A percentile compares a stretch with the other conserved stretches of the same genome.
Evolutionary conservation across 2,888 invertebrate species (phyloP).

Genomic region (Mesochorus sp.): DNA sequence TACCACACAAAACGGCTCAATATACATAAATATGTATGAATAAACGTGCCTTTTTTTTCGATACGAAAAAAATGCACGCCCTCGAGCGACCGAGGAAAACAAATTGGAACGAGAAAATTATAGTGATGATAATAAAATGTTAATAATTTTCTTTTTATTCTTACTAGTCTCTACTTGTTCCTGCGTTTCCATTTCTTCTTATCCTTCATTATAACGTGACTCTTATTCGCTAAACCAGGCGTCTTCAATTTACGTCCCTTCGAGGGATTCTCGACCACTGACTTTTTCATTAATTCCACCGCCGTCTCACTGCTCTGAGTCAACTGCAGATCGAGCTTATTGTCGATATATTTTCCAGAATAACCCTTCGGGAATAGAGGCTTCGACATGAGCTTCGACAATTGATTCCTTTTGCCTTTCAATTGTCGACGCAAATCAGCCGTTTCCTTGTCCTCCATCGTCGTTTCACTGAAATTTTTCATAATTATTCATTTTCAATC

Average conservation of each 20-base stretch:
- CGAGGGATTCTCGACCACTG: conserved; percentile 48
- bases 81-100: not conserved
- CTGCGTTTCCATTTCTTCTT: conserved; percentile 43
- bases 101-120: conserved; percentile 13
- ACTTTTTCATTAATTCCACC: conserved; percentile 84
- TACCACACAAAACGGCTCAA: conserved; percentile 41
- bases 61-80: not conserved
- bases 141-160: conserved; percentile 32
- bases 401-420: conserved; percentile 83
- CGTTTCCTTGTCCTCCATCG: conserved; percentile 76
- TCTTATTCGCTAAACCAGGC: conserved; percentile 46
- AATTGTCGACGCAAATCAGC: conserved; percentile 83
- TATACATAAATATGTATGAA: conserved; percentile 17
- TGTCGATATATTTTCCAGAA: conserved; percentile 85
- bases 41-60: not conserved
- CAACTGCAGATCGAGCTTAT: conserved; percentile 74
- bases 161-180: conserved; percentile 20
- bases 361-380: conserved; percentile 88
- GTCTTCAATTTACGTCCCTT: conserved; percentile 33
- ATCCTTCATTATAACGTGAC: conserved; percentile 46
- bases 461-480: conserved; percentile 69
- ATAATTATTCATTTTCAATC: conserved; percentile 8
- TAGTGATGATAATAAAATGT: conserved; percentile 42
- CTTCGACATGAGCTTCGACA: conserved; percentile 83
- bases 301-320: conserved; percentile 80